Base-by-base conservation (phyloP, 2,113 vertebrate species). In the Tonatia bakeri region DNA sequence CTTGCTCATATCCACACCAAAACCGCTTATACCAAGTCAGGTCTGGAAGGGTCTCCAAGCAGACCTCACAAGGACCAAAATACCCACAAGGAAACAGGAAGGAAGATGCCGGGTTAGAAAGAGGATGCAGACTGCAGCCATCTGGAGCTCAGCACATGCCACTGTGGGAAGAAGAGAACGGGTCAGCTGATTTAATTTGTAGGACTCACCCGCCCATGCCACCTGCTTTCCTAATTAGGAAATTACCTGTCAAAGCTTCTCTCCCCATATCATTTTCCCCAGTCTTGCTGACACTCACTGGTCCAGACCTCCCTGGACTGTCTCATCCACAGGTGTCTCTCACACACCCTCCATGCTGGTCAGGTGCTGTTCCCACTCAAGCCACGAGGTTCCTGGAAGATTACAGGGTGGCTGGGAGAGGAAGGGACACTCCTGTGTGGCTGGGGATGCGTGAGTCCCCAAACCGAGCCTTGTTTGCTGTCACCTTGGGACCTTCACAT, bases 211-310 rank as follows among this genome's bases (percentile, higher is more conserved):
- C 0, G 26, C 17, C 0, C 3, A 28, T 7, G 61, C 59, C 81
- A 90, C 80, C 50, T 91, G 52, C 65, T 95, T 72, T 92, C 19
- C 76, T 96, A 40, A 82, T 92, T 87, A 81, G 50, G 28, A 93
- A 47, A 65, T 61, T 43, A 77, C 52, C 70, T 50, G 33, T 67
- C 87, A 31, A 64, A 82, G 38, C 65, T 28, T 28, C 20, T 40
- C 43, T 61, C 4, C 13, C 28, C 19, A 5, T 1, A 14, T 17
- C 72, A 36, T n/a, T 80, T 22, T 72, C 91, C 19, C 17, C 31
- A 6, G 2, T 50, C 50, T 15, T 56, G 52, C 61, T 90, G 85
- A 75, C 33, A 14, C 0, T 2, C 15, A 22, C 67, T n/a, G 26
- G 20, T 31, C 8, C 52, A 15, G 19, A 5, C 61, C 67, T 43